Base-by-base conservation (phyloP, 2,888 invertebrate genomes). In the Allolobophora icterica region DNA sequence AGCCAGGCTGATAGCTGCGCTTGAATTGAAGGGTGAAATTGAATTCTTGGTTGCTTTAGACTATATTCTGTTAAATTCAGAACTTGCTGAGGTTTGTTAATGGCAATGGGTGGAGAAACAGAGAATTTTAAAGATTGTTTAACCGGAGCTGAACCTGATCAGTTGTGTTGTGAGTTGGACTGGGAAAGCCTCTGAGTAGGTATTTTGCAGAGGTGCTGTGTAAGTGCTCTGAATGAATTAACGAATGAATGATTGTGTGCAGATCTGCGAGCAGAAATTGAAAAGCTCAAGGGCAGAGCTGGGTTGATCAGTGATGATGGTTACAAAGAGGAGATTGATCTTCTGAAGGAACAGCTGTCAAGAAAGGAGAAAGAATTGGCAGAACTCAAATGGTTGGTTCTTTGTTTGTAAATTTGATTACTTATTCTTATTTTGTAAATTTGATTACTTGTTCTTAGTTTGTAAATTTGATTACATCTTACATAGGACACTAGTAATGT, bases 241-340 rank as follows among this genome's bases (percentile, higher is more conserved):
- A 84, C 15, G 17, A 42, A 42, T 11, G 42, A 13, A 21, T 38
- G 33, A 21, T 91, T 90, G 58, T 89, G 91, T 58, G 17, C 95
- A 93, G 97, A 97, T 94, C 94, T 97, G 91, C 96, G 97, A 92
- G 96, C 96, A 0, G 97, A 97, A 95, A 97, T 97, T 71, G 96
- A 97, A 93, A 96, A 96, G 42, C 94, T 97, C n/a, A 96, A 96
- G 91, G 96, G 96, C 0, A 95, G 3, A 90, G 89, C 58, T 34
- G 92, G 92, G 90, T 92, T 91, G 58, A 93, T 92, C 13, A 93
- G 58, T 71, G 89, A 38, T n/a, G 92, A 93, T 95, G 96, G 93
- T 13, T 93, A 94, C 33, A 91, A 92, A 11, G 93, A 94, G 19
- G 95, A 97, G 95, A 96, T 97, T 89, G 96, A 96, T 89, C 96